Evolutionary conservation across 2,113 vertebrate species (phyloP), one percentile per base, ranked within the genome.

Genomic region (Prunella himalayana): DNA sequence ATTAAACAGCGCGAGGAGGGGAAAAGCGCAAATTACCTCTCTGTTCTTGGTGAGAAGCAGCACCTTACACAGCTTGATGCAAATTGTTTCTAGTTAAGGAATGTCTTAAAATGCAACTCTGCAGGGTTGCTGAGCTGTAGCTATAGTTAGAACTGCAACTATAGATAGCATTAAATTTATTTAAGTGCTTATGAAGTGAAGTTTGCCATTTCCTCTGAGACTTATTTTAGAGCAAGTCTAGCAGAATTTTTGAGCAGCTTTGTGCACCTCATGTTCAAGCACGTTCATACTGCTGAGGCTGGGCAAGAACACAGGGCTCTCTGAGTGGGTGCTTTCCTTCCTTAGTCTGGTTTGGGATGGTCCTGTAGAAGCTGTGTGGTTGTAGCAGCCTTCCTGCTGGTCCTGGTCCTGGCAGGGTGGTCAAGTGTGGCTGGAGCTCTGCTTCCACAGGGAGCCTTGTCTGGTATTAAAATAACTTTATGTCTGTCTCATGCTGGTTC

Each of bases 11-110:
- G 20, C 0, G 0, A 86, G 83, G 22, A 79, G 17, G 71, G 69
- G 61, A 42, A 61, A 85, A 93, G 80, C 0, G 0, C 64, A 64
- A 94, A 90, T 95, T 93, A 64, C 76, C 60, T 81, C 76, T 86
- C 71, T 64, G 51, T 86, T 94, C 68, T 81, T 70, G 44, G 33
- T 83, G 35, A 86, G 82, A 63, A 81, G 47, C 71, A 90, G 86
- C 88, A 84, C 82, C 94, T 94, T 90, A 75, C 85, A 28, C 92
- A 92, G 93, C 93, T 84, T 95, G 95, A 82, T 96, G 76, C 85
- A 96, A 93, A 95, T 94, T 92, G 90, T 53, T 95, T 94, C 94
- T 91, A 80, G 95, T 96, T 95, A 94, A 95, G 84, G 84, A 92
- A 82, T 27, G 75, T 76, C 90, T 92, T 87, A 85, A 96, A 94